Conservation (phyloP, 2,113 vertebrate species). For the Spea bombifrons region DNA sequence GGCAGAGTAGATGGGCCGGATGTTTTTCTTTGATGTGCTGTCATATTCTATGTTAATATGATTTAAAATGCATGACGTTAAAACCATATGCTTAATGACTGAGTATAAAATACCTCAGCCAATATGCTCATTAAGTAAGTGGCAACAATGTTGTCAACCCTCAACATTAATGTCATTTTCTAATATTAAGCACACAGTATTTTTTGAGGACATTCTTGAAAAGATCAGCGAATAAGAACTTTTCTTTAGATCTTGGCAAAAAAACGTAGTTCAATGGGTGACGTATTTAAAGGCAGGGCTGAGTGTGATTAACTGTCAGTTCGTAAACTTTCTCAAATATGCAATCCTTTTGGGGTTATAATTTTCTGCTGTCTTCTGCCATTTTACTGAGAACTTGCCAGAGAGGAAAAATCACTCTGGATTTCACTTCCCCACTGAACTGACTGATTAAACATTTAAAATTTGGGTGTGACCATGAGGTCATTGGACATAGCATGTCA, state of each 20-base stretch:
- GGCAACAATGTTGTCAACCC: too few species aligned
- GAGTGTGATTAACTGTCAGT: conserved; percentile 47
- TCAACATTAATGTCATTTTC: not conserved
- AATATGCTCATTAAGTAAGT: too few species aligned
- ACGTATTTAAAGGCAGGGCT: conserved; percentile 42
- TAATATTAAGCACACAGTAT: conserved; percentile 7
- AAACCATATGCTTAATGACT: too few species aligned
- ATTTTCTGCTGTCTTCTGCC: conserved; percentile 36
- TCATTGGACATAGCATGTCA: conserved; percentile 34
- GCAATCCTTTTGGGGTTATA: conserved; percentile 42
- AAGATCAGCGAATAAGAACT: conserved; percentile 6
- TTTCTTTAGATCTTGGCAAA: conserved; percentile 15
- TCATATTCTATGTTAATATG: too few species aligned
- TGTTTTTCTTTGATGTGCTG: too few species aligned
- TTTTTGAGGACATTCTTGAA: not conserved
- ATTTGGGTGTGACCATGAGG: conserved; percentile 39
- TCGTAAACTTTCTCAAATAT: conserved; percentile 42
- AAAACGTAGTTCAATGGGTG: conserved; percentile 8
- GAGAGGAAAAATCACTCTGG: conserved; percentile 19
- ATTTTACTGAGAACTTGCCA: conserved; percentile 28
- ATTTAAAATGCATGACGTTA: too few species aligned
- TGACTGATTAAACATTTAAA: conserved; percentile 29
- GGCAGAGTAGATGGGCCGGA: too few species aligned
- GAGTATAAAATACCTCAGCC: too few species aligned
- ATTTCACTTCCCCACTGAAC: conserved; percentile 29